phyloP scores from a whole-genome alignment of 2,113 vertebrate species.

The Hippocampus comes region DNA sequence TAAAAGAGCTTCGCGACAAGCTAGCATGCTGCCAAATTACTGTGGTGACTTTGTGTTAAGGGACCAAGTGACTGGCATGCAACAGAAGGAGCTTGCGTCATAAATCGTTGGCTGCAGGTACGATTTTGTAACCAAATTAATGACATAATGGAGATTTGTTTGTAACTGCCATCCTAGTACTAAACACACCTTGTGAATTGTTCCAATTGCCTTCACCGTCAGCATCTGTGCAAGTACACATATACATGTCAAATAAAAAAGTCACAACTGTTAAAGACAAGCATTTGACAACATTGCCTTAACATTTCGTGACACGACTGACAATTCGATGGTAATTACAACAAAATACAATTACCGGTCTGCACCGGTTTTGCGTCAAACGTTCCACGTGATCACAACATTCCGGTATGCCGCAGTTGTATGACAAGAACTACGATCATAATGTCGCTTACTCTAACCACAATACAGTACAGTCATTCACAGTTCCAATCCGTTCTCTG shows the following conservation, averaged over 20 bases:
- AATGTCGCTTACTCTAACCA: background rate
- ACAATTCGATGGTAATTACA: constrained; percentile 1
- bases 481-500: background rate
- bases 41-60: constrained; percentile 20
- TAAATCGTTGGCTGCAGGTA: constrained; percentile 30
- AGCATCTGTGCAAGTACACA: constrained; percentile 77
- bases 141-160: constrained; percentile 69
- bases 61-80: constrained; percentile 62
- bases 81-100: constrained; percentile 30
- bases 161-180: constrained; percentile 26
- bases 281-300: constrained; percentile 30
- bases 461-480: background rate
- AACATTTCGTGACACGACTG: constrained; percentile 15
- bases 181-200: constrained; percentile 61
- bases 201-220: constrained; percentile 78
- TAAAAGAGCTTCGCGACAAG: constrained; percentile 4
- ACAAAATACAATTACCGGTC: constrained; percentile 13
- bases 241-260: constrained; percentile 60
- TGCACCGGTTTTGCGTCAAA: constrained; percentile 6
- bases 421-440: background rate
- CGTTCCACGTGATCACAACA: background rate
- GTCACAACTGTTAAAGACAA: constrained; percentile 8
- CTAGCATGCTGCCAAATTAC: background rate
- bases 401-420: background rate
- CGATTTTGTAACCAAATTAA: constrained; percentile 5